Evolutionary conservation across 1,140 invertebrate species (phyloP).

Genomic region (Luehdorfia chinensis): DNA sequence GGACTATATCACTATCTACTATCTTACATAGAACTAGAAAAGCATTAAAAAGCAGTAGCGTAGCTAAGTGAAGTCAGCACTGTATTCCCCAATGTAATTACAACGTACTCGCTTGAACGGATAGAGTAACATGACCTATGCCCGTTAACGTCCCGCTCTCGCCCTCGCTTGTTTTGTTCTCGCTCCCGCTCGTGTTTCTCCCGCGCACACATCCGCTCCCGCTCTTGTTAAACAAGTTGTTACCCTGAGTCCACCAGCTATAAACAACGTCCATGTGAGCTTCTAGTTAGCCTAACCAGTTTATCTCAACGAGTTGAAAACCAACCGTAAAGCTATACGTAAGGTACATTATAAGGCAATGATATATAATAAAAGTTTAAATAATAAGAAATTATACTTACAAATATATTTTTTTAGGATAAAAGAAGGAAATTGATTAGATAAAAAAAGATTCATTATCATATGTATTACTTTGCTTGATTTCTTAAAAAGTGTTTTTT

Average conservation of each 20-base stretch:
- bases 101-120: conserved; percentile 46
- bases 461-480: no score
- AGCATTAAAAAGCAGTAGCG: conserved; percentile 36
- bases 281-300: conserved; percentile 52
- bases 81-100: conserved; percentile 72
- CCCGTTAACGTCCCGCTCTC: conserved; percentile 28
- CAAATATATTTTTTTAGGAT: no score
- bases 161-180: not conserved
- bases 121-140: conserved; percentile 55
- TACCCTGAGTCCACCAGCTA: conserved; percentile 34
- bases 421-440: no score
- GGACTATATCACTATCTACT: no score
- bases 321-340: conserved; percentile 33
- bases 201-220: not conserved
- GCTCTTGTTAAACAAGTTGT: conserved; percentile 31
- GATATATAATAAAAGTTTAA: no score
- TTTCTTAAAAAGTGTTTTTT: no score
- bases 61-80: conserved; percentile 19
- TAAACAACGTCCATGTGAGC: conserved; percentile 50
- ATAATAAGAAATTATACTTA: no score
- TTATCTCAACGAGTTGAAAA: conserved; percentile 48
- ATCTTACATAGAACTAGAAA: no score
- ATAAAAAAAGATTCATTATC: no score
- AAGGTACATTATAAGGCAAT: no score
- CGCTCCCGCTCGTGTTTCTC: not conserved